These are phyloP conservation scores for Diabrotica undecimpunctata DNA, from an alignment of 1,140 invertebrate genomes.

Conservation along the genomic window DNA sequence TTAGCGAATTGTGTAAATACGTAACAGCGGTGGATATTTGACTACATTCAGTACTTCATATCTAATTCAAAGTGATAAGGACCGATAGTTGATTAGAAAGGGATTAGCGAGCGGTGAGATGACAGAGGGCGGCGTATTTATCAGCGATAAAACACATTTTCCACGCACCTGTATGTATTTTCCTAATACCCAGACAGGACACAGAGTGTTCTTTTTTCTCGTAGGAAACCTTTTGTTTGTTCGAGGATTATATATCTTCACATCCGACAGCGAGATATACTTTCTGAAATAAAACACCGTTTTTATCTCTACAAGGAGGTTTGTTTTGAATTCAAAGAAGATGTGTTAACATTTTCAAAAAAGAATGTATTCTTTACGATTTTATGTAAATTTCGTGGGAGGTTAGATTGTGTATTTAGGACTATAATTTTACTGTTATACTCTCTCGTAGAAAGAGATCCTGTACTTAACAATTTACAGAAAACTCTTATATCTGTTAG, in stretches of 20 bases:
- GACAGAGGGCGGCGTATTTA: constrained; percentile 32
- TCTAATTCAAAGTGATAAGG: constrained; percentile 26
- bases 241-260: constrained; percentile 18
- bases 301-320: constrained; percentile 2
- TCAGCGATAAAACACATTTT: constrained; percentile 27
- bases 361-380: background rate
- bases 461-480: no score
- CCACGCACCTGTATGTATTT: constrained; percentile 33
- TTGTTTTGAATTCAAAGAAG: background rate
- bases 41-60: constrained; percentile 6
- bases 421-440: background rate
- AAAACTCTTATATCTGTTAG: no score
- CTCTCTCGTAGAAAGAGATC: no score
- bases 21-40: background rate
- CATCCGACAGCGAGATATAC: constrained; percentile 17
- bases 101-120: constrained; percentile 31
- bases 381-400: background rate
- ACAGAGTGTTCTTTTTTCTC: constrained; percentile 14
- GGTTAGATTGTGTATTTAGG: background rate
- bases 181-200: constrained; percentile 24
- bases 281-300: constrained; percentile 8
- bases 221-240: constrained; percentile 15
- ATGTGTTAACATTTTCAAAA: background rate
- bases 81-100: constrained; percentile 31
- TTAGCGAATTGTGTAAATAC: background rate